Conservation (phyloP, 1,140 invertebrate species). For the Physella acuta region DNA sequence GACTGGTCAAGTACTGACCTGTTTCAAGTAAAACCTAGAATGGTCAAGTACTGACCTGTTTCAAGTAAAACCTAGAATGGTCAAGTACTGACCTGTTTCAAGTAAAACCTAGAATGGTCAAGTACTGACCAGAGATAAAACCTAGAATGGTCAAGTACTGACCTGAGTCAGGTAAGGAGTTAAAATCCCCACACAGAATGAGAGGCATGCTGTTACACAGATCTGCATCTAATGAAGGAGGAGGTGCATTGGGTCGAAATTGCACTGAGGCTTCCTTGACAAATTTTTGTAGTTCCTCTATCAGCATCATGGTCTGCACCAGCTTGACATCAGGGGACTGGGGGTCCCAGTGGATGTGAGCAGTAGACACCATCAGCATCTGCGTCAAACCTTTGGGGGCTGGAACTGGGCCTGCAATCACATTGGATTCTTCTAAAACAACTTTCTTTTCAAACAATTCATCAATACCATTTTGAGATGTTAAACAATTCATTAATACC, state of each 20-base stretch:
- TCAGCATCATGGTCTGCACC: slow-evolving; percentile 99
- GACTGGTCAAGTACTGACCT: too few relatives aligned
- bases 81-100: too few relatives aligned
- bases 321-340: slow-evolving; percentile 99
- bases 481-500: too few relatives aligned
- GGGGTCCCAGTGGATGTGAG: slow-evolving; percentile 99
- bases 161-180: slow-evolving; percentile 97
- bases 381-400: slow-evolving; percentile 70
- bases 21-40: too few relatives aligned
- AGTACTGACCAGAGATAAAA: too few relatives aligned
- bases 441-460: too few relatives aligned
- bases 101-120: too few relatives aligned
- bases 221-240: slow-evolving; percentile 52
- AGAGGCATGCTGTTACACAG: slow-evolving; percentile 85
- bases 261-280: slow-evolving; percentile 47
- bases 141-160: slow-evolving; percentile 35
- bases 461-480: too few relatives aligned
- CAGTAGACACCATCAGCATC: slow-evolving; percentile 91
- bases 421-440: too few relatives aligned
- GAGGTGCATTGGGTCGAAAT: slow-evolving; percentile 46
- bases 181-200: slow-evolving; percentile 96
- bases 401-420: slow-evolving; percentile 64
- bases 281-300: slow-evolving; percentile 74
- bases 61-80: too few relatives aligned
- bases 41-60: too few relatives aligned